Percentiles rank a stretch among this genome's conserved stretches.
Evolutionary conservation across 2,113 vertebrate genomes (phyloP).

Genomic region (Piprites chloris): DNA sequence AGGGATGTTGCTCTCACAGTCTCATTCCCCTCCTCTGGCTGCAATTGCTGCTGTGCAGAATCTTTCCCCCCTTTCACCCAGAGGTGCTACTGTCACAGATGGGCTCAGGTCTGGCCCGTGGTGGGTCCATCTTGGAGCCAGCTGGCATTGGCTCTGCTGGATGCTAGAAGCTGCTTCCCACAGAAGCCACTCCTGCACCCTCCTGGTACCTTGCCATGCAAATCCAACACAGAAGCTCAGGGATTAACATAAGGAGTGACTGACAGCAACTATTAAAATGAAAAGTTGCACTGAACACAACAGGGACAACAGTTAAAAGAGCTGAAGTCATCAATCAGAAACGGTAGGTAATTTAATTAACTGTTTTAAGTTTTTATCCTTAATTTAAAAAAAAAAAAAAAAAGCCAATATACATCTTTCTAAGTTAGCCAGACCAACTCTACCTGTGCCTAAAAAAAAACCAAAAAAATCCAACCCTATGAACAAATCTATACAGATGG

Average conservation of each 20-base stretch:
- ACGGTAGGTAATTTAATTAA: not conserved
- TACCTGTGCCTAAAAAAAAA: not conserved
- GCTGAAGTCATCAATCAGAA: not conserved
- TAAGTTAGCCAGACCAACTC: not conserved
- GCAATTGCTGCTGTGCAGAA: not conserved
- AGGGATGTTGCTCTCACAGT: too few relatives aligned
- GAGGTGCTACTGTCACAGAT: not conserved
- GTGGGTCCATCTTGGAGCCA: rapidly evolving
- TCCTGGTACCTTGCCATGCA: not conserved
- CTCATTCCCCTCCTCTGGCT: not conserved
- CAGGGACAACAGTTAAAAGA: too few relatives aligned
- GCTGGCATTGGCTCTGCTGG: not conserved
- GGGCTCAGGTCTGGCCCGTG: too few relatives aligned
- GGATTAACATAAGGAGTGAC: not conserved
- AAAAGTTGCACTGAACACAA: not conserved
- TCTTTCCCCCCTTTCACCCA: rapidly evolving
- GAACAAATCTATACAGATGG: not conserved
- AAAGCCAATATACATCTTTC: not conserved
- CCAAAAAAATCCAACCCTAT: too few relatives aligned
- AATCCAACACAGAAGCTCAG: not conserved
- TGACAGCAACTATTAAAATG: not conserved
- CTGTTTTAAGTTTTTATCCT: not conserved
- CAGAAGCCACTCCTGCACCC: not conserved
- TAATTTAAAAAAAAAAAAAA: not conserved
- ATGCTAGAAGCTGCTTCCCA: not conserved